Base-by-base conservation (phyloP, 2,888 invertebrate species). In the Brenthis hecate region DNA sequence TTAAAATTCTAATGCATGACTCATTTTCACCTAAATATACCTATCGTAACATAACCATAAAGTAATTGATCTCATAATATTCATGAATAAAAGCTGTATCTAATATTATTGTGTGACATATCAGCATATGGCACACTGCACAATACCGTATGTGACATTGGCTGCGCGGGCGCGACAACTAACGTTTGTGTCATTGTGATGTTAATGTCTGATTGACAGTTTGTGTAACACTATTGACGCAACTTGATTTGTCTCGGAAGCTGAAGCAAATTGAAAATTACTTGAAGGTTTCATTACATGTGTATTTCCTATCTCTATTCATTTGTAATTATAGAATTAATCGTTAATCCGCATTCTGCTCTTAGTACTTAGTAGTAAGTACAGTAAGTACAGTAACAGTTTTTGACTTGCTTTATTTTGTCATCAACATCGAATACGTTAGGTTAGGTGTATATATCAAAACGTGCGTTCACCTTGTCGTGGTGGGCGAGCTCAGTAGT, bases 191-290 rank as follows among this genome's bases (percentile, higher is more conserved):
- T 84, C 76, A 88, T 91, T 91, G 90, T 90, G 77, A 89, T 91
- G 88, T 78, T 88, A 88, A 91, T 91, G 78, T 81, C 65, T 82
- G 84, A 89, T 87, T 88, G 89, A 87, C 88, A 87, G 86, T 84
- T 83, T 63, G 74, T 73, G 75, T 88, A 87, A 83, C 82, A 58
- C 5, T 53, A 72, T 77, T 79, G 77, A 78, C 79, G 83, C 79
- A 77, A 80, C 75, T 73, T 74, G 73, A 76, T 78, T 69, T 65
- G 73, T 76, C 80, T 72, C 66, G 62, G 69, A 69, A 69, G 64
- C 69, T 64, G 63, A 69, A 68, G 58, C 69, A 53, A 69, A 71
- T 68, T 47, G 54, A 57, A 58, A 68, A 69, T 60, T 51, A 65
- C 63, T 23, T 54, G 64, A 69, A 69, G 69, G 71, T 58, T 50